A percentile compares a stretch with the other conserved stretches of the same genome.
phyloP scores from a whole-genome alignment of 2,888 invertebrate species.

The Mimumesa dahlbomi region DNA sequence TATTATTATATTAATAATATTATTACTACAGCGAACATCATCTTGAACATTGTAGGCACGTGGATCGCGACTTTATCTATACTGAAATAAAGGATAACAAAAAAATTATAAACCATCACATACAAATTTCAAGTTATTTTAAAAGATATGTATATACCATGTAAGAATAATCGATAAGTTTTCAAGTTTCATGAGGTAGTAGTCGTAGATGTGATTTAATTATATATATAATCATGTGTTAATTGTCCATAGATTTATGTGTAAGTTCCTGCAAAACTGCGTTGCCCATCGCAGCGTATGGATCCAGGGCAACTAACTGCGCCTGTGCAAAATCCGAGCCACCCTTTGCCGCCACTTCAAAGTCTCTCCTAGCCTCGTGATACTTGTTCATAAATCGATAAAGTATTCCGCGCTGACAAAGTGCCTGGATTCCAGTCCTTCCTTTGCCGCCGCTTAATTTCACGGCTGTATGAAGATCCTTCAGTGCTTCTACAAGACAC shows the following conservation, averaged over 20 bases:
- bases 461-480: constrained; percentile 89
- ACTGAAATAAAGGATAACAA: constrained; percentile 54
- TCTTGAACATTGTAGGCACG: constrained; percentile 41
- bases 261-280: constrained; percentile 94
- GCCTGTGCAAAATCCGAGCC: constrained; percentile 94
- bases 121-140: too few species aligned
- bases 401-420: constrained; percentile 92
- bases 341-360: constrained; percentile 88
- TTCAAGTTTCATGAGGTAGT: too few species aligned
- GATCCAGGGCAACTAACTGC: constrained; percentile 92
- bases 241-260: constrained; percentile 76
- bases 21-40: constrained; percentile 32
- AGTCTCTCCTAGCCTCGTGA: constrained; percentile 88
- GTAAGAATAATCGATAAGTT: too few species aligned
- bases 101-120: too few species aligned
- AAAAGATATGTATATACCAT: too few species aligned
- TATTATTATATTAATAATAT: constrained; percentile 76
- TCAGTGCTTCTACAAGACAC: constrained; percentile 84
- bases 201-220: too few species aligned
- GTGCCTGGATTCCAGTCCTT: constrained; percentile 87
- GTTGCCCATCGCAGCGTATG: constrained; percentile 97
- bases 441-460: constrained; percentile 84
- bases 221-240: too few species aligned
- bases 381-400: constrained; percentile 85
- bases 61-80: constrained; percentile 44